Evolutionary conservation across 2,113 vertebrate species (phyloP), one percentile per base, ranked within the genome.

Genomic region (Ascaphus truei): DNA sequence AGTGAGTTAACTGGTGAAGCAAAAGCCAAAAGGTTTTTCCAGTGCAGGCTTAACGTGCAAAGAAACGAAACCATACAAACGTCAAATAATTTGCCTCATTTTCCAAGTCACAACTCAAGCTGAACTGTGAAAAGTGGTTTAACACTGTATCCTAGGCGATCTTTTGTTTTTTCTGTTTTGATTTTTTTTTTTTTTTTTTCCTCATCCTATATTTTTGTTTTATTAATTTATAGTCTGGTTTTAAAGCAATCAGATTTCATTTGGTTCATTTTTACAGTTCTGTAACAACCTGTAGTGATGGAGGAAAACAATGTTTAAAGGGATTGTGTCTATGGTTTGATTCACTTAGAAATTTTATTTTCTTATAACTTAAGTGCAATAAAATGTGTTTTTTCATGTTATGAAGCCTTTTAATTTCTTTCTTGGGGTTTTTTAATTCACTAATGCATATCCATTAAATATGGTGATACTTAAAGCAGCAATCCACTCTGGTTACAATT

Each of bases 361-460:
- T 98, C 96, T 98, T 98, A 99, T 98, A 99, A 99, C 95, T 99
- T 99, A 99, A 99, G 97, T 99, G 97, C 97, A 99, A 99, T 99
- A 99, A 99, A 99, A 98, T 95, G 96, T 98, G 97, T 93, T 97
- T 95, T 93, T 98, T 95, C 95, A 96, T 97, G 96, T 96, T 94
- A 95, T 85, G 86, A 83, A 87, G 91, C 86, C 87, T 86, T 79
- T 91, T 85, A 85, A 88, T 91, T 89, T 52, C 41, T 39, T 5
- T 39, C 9, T n/a, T n/a, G n/a, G n/a, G n/a, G n/a, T n/a, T n/a
- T n/a, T n/a, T n/a, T n/a, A n/a, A n/a, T n/a, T n/a, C n/a, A n/a
- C n/a, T n/a, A n/a, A n/a, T n/a, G n/a, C n/a, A n/a, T n/a, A n/a
- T n/a, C n/a, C n/a, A n/a, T n/a, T n/a, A n/a, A n/a, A n/a, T n/a